Evolutionary conservation across 2,113 vertebrate genomes (phyloP).

Genomic region (Antechinus flavipes): DNA sequence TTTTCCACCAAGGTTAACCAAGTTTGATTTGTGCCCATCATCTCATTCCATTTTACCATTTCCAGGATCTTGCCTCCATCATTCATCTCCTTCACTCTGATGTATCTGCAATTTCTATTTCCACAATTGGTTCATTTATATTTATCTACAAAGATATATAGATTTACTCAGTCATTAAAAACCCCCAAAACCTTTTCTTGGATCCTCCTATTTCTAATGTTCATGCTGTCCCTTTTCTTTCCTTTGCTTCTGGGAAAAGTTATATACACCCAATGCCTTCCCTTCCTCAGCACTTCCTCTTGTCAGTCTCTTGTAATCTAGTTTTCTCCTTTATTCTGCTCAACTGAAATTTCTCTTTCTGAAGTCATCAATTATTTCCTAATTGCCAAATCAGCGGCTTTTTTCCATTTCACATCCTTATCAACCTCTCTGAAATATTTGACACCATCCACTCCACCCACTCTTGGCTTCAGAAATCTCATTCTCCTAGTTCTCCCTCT

Average conservation of each 20-base stretch:
- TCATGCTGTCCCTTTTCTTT: not conserved
- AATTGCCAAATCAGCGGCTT: too few relatives aligned
- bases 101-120: not conserved
- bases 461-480: not conserved
- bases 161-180: not conserved
- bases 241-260: not conserved
- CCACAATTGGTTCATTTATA: not conserved
- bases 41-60: not conserved
- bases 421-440: not conserved
- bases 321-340: not conserved
- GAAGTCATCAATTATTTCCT: not conserved
- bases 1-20: not conserved
- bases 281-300: not conserved
- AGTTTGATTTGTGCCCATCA: not conserved
- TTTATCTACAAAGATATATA: not conserved
- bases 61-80: not conserved
- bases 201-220: not conserved
- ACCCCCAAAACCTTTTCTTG: not conserved
- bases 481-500: not conserved
- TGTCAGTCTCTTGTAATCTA: not conserved
- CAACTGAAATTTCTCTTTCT: not conserved
- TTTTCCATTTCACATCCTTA: not conserved
- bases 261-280: not conserved
- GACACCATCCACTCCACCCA: not conserved
- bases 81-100: not conserved